These are phyloP conservation scores for Semnornis frantzii DNA, from an alignment of 2,113 vertebrate genomes.

Conservation along the genomic window DNA sequence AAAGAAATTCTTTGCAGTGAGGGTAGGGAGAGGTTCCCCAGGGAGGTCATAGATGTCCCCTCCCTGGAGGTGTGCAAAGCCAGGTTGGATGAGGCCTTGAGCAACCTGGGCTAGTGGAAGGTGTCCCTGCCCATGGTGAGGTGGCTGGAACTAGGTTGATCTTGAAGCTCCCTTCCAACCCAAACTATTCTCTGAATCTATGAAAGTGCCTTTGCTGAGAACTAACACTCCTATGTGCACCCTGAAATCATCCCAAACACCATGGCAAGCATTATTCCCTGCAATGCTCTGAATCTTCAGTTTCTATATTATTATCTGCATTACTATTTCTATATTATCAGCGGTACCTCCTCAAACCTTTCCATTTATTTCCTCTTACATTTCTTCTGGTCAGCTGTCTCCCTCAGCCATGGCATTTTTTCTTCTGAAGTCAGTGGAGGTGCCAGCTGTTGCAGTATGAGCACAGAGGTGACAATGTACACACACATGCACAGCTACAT, in stretches of 20 bases:
- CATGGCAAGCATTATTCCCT: not conserved
- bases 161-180: too few relatives aligned
- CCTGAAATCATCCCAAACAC: not conserved
- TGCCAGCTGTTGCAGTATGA: not conserved
- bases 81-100: too few relatives aligned
- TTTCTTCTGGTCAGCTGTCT: not conserved
- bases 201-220: not conserved
- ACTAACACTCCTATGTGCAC: not conserved
- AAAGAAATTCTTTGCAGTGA: too few relatives aligned
- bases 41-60: too few relatives aligned
- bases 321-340: not conserved
- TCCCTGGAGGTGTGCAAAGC: too few relatives aligned
- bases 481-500: accelerated
- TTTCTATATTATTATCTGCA: not conserved
- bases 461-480: not conserved
- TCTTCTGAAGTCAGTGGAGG: not conserved
- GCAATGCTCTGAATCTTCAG: too few relatives aligned
- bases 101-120: too few relatives aligned
- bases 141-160: too few relatives aligned
- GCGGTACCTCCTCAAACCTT: not conserved
- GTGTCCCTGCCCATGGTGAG: too few relatives aligned
- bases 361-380: not conserved
- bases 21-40: too few relatives aligned
- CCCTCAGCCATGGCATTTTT: not conserved
- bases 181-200: too few relatives aligned